Evolutionary conservation across 2,888 invertebrate genomes (phyloP).

Genomic region (Philereme vetulata): DNA sequence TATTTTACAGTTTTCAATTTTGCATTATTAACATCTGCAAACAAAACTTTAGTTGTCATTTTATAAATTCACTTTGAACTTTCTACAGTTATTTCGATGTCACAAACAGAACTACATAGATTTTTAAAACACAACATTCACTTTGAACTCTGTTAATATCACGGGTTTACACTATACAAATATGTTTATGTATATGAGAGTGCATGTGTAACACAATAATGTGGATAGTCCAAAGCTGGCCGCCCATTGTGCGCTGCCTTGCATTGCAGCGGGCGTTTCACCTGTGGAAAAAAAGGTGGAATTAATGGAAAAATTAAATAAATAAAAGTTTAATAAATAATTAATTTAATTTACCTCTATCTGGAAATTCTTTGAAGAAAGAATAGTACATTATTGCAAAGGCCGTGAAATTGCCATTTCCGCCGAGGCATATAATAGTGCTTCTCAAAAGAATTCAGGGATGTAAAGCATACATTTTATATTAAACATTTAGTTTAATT

Average conservation of each 20-base stretch:
- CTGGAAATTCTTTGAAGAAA: not conserved
- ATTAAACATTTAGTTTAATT: too few species aligned
- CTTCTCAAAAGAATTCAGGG: too few species aligned
- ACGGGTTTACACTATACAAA: conserved; percentile 41
- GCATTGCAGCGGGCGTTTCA: conserved; percentile 94
- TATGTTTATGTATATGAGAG: conserved; percentile 44
- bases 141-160: conserved; percentile 8
- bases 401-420: too few species aligned
- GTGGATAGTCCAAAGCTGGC: conserved; percentile 58
- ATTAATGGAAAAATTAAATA: too few species aligned
- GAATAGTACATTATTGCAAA: too few species aligned
- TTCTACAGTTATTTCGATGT: conserved; percentile 10
- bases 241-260: conserved; percentile 85
- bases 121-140: conserved; percentile 15
- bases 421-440: too few species aligned
- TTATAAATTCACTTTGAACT: not conserved
- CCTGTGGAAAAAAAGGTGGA: conserved; percentile 75
- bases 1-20: not conserved
- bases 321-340: too few species aligned
- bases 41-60: not conserved
- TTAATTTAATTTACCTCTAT: too few species aligned
- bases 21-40: not conserved
- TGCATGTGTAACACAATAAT: conserved; percentile 48
- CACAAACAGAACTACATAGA: conserved; percentile 15
- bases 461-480: too few species aligned